Conservation (phyloP, 2,113 vertebrate genomes). For the Irena cyanogastra region DNA sequence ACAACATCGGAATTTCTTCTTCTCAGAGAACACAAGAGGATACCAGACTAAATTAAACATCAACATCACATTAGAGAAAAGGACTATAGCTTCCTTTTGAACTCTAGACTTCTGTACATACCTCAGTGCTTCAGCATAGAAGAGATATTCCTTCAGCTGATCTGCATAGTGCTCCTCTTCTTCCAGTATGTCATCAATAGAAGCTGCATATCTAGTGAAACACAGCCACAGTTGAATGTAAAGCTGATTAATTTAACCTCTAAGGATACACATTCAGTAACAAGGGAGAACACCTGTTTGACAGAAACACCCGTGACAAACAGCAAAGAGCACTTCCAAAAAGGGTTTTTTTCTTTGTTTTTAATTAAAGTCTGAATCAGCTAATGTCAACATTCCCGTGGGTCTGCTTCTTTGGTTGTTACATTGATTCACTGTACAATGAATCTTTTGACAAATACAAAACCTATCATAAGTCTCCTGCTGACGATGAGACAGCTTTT, state of each 20-base stretch:
- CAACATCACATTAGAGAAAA: neutral
- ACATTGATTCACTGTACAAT: neutral
- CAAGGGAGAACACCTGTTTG: neutral
- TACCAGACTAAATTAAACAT: neutral
- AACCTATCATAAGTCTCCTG: neutral
- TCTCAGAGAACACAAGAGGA: neutral
- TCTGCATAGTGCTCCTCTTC: slow-evolving; percentile 96
- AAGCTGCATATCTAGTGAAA: slow-evolving; percentile 83
- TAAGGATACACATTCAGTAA: neutral
- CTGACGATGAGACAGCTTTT: neutral
- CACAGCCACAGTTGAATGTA: neutral
- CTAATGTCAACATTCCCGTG: neutral
- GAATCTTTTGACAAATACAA: neutral
- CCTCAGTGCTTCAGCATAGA: slow-evolving; percentile 90
- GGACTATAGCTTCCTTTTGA: neutral
- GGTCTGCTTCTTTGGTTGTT: neutral
- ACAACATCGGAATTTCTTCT: neutral
- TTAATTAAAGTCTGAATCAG: neutral
- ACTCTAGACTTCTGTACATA: slow-evolving; percentile 27
- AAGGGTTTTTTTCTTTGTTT: neutral
- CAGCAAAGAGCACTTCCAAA: neutral
- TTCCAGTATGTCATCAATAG: slow-evolving; percentile 93
- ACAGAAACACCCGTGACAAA: neutral
- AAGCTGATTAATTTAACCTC: neutral
- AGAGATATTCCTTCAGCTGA: slow-evolving; percentile 93